Conservation (phyloP, 2,888 invertebrate genomes). For the Drosophila macrothrix region DNA sequence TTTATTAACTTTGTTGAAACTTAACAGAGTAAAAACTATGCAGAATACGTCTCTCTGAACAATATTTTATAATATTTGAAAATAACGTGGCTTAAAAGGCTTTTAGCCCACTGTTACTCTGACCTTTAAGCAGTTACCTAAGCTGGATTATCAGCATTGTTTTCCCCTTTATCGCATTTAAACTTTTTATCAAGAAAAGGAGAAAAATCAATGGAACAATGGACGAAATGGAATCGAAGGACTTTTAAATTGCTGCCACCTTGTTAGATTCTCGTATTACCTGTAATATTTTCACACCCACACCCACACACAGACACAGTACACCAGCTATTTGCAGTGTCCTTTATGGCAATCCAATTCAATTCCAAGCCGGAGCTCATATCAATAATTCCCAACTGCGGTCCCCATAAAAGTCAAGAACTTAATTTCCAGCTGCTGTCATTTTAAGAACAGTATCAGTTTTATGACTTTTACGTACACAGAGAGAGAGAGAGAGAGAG, state of each 20-base stretch:
- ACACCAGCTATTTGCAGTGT: constrained; percentile 16
- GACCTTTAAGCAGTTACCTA: background rate
- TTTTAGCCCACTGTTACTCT: background rate
- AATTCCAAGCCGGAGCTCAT: constrained; percentile 57
- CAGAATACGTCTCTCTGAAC: background rate
- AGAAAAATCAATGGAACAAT: constrained; percentile 3
- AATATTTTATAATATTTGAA: background rate
- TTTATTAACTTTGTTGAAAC: background rate
- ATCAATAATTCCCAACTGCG: constrained; percentile 78
- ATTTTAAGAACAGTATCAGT: constrained; percentile 74
- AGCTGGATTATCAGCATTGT: background rate
- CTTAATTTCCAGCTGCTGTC: constrained; percentile 78
- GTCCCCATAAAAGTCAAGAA: constrained; percentile 78
- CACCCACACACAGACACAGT: constrained; percentile 10
- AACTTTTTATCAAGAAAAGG: background rate
- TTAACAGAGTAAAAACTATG: background rate
- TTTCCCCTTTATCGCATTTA: background rate
- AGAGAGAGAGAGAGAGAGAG: background rate
- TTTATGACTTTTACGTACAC: constrained; percentile 63
- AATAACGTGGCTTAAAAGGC: background rate
- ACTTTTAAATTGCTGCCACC: constrained; percentile 25
- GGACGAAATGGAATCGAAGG: constrained; percentile 11
- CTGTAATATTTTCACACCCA: constrained; percentile 41
- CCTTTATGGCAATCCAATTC: constrained; percentile 52
- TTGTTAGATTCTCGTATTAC: constrained; percentile 44